Percentiles rank a stretch among this genome's conserved stretches.
phyloP scores from a whole-genome alignment of 2,113 vertebrate species.

The Eidolon helvum region DNA sequence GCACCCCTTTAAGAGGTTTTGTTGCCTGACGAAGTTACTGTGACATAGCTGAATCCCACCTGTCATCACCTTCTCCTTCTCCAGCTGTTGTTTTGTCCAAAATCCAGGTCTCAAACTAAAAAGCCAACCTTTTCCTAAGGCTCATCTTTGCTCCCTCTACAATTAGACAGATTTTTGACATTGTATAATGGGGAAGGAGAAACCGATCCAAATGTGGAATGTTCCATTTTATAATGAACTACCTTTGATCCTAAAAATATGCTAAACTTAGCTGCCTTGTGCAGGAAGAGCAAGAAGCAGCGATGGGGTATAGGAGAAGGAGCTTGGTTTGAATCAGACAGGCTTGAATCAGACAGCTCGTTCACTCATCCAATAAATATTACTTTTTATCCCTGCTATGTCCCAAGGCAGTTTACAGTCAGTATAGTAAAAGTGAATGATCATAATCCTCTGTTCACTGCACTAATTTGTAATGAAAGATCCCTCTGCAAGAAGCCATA shows the following conservation, averaged over 20 bases:
- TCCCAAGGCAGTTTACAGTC: not conserved
- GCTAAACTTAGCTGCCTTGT: not conserved
- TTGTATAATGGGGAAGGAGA: not conserved
- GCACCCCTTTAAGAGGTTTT: not conserved
- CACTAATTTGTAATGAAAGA: not conserved
- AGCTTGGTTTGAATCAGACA: not conserved
- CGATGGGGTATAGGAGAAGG: not conserved
- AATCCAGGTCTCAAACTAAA: slow-evolving; percentile 10
- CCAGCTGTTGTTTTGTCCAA: not conserved
- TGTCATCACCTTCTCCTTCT: not conserved
- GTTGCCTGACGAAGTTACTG: not conserved
- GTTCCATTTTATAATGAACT: not conserved
- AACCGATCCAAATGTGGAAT: not conserved
- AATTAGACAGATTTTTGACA: not conserved
- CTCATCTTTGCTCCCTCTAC: not conserved
- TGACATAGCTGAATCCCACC: not conserved
- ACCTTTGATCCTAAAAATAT: not conserved
- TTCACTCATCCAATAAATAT: not conserved
- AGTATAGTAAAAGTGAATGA: not conserved
- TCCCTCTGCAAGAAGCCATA: not conserved
- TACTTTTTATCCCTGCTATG: not conserved
- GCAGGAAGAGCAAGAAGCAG: not conserved
- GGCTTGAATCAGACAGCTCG: not conserved
- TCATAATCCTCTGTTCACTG: not conserved
- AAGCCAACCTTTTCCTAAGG: not conserved